Evolutionary conservation across 2,888 invertebrate genomes (phyloP).

Genomic region (Merodon equestris): DNA sequence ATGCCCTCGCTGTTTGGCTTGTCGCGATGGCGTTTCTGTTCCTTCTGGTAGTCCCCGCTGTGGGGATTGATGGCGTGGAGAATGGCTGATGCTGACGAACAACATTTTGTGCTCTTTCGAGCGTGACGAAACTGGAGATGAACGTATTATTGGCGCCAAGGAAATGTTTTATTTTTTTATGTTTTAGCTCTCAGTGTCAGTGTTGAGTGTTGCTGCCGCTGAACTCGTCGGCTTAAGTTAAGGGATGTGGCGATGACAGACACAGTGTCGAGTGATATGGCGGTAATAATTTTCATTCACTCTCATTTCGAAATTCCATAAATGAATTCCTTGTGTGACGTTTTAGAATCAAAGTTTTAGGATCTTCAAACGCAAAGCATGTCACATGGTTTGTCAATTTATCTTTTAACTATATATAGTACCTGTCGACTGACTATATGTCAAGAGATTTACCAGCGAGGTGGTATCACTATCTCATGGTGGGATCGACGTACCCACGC

Average conservation of each 20-base stretch:
- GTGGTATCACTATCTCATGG: too few species aligned
- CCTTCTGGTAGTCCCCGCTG: conserved; percentile 35
- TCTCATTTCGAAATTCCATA: too few species aligned
- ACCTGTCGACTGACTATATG: too few species aligned
- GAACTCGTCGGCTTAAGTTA: conserved; percentile 9
- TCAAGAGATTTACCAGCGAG: too few species aligned
- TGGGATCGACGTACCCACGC: too few species aligned
- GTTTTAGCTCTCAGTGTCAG: too few species aligned
- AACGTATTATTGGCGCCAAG: conserved; percentile 49
- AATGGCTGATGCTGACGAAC: conserved; percentile 30
- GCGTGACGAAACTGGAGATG: conserved; percentile 48
- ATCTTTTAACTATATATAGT: too few species aligned
- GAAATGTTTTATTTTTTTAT: not conserved
- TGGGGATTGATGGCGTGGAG: conserved; percentile 18
- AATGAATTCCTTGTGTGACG: too few species aligned
- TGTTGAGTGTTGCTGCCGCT: not conserved
- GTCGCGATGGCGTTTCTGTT: conserved; percentile 8
- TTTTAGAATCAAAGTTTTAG: too few species aligned
- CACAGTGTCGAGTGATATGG: conserved; percentile 13
- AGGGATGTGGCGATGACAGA: conserved; percentile 1
- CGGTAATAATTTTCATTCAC: too few species aligned
- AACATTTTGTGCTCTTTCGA: conserved; percentile 34
- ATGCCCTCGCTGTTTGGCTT: conserved; percentile 23
- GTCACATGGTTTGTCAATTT: too few species aligned
- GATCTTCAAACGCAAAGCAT: too few species aligned